Conservation (phyloP, 2,888 invertebrate species). For the Pandemis corylana region DNA sequence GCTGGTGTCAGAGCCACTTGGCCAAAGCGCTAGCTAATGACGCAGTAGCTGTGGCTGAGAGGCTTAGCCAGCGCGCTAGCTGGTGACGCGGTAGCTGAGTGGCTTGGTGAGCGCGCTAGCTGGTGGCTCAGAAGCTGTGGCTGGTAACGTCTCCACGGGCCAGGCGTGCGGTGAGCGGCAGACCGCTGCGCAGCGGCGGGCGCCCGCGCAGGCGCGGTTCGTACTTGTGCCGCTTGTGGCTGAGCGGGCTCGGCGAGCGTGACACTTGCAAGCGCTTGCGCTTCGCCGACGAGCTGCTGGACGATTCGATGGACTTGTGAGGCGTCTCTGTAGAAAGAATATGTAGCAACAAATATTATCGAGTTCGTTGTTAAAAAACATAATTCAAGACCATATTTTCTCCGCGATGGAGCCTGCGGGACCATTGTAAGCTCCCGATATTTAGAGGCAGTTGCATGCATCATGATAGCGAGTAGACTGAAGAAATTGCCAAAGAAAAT, state of each 20-base stretch:
- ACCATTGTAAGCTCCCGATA: too few species aligned
- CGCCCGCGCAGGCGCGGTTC: conserved; percentile 73
- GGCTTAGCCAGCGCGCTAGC: neutral
- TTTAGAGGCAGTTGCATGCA: too few species aligned
- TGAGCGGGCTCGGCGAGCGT: conserved; percentile 68
- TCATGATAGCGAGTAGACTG: too few species aligned
- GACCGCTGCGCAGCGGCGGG: conserved; percentile 67
- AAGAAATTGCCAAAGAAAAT: too few species aligned
- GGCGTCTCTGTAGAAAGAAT: conserved; percentile 56
- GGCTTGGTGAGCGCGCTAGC: neutral
- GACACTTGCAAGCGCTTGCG: conserved; percentile 71
- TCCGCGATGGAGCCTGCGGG: too few species aligned
- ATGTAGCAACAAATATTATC: too few species aligned
- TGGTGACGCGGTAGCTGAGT: neutral
- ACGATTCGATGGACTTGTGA: conserved; percentile 56
- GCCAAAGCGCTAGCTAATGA: too few species aligned
- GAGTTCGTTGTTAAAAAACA: neutral
- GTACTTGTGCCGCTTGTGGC: conserved; percentile 75
- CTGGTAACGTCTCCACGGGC: conserved; percentile 27
- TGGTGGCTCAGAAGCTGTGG: conserved; percentile 17
- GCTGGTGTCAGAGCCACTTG: too few species aligned
- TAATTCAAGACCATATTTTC: too few species aligned
- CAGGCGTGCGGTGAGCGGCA: conserved; percentile 28
- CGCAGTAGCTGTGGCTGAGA: neutral
- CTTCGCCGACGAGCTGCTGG: conserved; percentile 69